Evolutionary conservation across 1,140 invertebrate species (phyloP).

Genomic region (Neodiprion fabricii): DNA sequence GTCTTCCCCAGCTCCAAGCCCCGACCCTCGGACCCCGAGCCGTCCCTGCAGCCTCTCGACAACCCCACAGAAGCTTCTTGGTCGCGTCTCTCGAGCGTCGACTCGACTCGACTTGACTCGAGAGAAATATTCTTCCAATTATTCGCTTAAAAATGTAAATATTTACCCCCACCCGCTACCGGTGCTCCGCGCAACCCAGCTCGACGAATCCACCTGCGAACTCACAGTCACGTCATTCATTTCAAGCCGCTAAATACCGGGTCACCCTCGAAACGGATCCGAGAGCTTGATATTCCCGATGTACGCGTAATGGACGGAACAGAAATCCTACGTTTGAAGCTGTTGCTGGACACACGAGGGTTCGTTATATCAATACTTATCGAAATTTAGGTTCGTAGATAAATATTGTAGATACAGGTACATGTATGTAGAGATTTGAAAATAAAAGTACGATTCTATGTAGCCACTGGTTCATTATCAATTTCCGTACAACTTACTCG

Average conservation of each 20-base stretch:
- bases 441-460: too few relatives aligned
- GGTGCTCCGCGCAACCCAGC: conserved; percentile 21
- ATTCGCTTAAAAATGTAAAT: conserved; percentile 41
- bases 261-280: conserved; percentile 2
- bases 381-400: too few relatives aligned
- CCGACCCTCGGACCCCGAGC: conserved; percentile 25
- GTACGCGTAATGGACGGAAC: too few relatives aligned
- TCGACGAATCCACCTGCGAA: neutral
- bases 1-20: conserved; percentile 28
- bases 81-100: conserved; percentile 4
- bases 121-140: conserved; percentile 54
- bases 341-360: too few relatives aligned
- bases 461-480: too few relatives aligned
- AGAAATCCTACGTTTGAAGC: too few relatives aligned
- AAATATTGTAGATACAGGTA: too few relatives aligned
- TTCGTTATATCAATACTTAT: too few relatives aligned
- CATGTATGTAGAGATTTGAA: too few relatives aligned
- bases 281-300: conserved; percentile 3
- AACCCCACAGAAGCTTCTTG: neutral
- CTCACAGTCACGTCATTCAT: neutral
- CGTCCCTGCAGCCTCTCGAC: conserved; percentile 18
- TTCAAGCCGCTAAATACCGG: conserved; percentile 2
- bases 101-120: conserved; percentile 42
- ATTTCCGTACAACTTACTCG: too few relatives aligned
- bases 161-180: conserved; percentile 36